Evolutionary conservation across 2,113 vertebrate species (phyloP).

Genomic region (Calidris pygmaea): DNA sequence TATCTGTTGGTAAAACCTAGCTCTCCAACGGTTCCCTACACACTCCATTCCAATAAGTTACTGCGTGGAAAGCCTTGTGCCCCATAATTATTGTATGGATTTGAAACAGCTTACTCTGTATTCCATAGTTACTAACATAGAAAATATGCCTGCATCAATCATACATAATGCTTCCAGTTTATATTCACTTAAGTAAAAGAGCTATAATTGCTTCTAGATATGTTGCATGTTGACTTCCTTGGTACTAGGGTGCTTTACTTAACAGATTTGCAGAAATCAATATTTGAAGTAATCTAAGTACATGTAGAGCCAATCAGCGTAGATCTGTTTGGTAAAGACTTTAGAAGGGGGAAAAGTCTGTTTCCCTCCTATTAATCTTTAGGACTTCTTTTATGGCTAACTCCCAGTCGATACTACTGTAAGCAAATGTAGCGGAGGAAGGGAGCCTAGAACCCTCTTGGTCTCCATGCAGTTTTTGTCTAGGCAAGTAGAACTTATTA

Average conservation of each 20-base stretch:
- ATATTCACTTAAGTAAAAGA: constrained; percentile 32
- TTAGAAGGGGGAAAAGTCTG: neutral
- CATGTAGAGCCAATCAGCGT: neutral
- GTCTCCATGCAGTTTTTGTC: neutral
- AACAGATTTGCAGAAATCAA: constrained; percentile 12
- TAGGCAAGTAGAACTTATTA: neutral
- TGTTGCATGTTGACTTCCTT: constrained; percentile 43
- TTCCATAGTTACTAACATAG: constrained; percentile 52
- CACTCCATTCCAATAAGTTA: neutral
- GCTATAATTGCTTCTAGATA: constrained; percentile 26
- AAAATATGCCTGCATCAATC: constrained; percentile 25
- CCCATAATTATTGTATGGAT: constrained; percentile 47
- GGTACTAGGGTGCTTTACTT: constrained; percentile 27
- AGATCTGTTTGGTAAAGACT: constrained; percentile 1
- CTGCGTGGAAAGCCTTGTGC: neutral
- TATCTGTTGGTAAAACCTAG: constrained; percentile 22
- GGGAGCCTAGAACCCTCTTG: neutral
- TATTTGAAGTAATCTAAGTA: neutral
- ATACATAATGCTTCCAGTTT: constrained; percentile 45
- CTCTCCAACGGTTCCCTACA: neutral
- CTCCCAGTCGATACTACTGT: neutral
- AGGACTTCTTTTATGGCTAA: constrained; percentile 35
- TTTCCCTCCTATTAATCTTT: neutral
- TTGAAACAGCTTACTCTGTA: constrained; percentile 42
- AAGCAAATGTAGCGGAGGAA: neutral